Percentiles rank a stretch among this genome's conserved stretches.
These are phyloP conservation scores for Lasioglossum figueresi DNA, from an alignment of 2,888 invertebrate species.

Conservation along the genomic window DNA sequence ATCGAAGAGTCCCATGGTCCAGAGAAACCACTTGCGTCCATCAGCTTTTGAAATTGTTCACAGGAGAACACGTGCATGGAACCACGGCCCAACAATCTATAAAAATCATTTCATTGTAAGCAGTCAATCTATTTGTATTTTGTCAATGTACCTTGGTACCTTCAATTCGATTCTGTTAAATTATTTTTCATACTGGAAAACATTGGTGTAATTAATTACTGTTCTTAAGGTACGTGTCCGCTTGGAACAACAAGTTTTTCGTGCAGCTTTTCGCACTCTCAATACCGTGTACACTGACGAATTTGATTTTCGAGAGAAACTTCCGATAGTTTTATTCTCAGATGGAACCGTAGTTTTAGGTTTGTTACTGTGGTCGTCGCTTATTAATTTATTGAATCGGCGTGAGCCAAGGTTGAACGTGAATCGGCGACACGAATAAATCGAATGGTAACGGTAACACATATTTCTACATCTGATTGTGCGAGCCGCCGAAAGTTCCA, in stretches of 20 bases:
- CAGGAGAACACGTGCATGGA: conserved; percentile 98
- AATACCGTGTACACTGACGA: too few relatives aligned
- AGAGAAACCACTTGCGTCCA: conserved; percentile 83
- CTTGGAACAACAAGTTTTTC: too few relatives aligned
- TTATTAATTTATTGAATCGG: neutral
- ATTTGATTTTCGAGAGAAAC: too few relatives aligned
- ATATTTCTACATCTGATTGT: conserved; percentile 47
- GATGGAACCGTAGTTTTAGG: too few relatives aligned
- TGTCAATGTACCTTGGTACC: too few relatives aligned
- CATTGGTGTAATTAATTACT: too few relatives aligned
- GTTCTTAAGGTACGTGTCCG: too few relatives aligned
- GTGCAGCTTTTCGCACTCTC: too few relatives aligned
- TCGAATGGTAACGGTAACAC: conserved; percentile 34
- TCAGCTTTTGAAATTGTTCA: conserved; percentile 90
- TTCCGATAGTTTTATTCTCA: too few relatives aligned
- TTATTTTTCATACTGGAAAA: too few relatives aligned
- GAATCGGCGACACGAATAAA: conserved; percentile 31
- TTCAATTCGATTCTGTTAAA: too few relatives aligned
- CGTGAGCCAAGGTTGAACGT: neutral
- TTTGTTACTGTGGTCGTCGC: neutral
- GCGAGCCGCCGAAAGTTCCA: conserved; percentile 21
- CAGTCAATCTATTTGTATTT: too few relatives aligned
- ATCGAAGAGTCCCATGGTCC: conserved; percentile 86
- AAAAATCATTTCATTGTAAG: conserved; percentile 28
- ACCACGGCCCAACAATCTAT: conserved; percentile 93